Base-by-base conservation (phyloP, 2,888 invertebrate species). In the Plemyria rubiginata region DNA sequence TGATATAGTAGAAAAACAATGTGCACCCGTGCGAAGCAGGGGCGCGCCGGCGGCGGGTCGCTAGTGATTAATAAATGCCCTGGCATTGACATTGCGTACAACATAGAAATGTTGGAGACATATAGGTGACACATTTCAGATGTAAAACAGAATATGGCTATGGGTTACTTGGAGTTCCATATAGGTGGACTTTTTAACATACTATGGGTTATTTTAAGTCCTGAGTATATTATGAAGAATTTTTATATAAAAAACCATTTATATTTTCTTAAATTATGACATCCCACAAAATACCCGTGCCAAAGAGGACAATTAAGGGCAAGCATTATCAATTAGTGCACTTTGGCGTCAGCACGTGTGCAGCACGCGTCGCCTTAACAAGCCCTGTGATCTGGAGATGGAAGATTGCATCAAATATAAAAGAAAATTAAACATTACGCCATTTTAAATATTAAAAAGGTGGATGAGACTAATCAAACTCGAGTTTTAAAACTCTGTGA, bases 321-420 rank as follows among this genome's bases (percentile, higher is more conserved):
- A 84, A 86, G 90, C 84, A 84, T 84, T 82, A 85, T 82, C 87
- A 90, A 88, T 90, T 90, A 88, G 86, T 72, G 76, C 76, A 77
- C 75, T 77, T 73, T 75, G 74, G 74, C 69, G 72, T 71, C 54
- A 78, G 72, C 87, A 81, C 87, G 87, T 84, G 88, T 71, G 67
- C 58, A 66, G 66, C 90, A 88, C 89, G 86, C 82, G 87, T 65
- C 82, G 65, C 63, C 66, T 71, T 88, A 87, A 89, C 82, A 80
- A 86, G 81, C 76, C 71, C 78, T 81, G 80, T 79, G 83, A 82
- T 82, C 79, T 76, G 58, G 61, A 61, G n/a, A 73, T 72, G 51
- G 70, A 16, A 69, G 65, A 70, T 63, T 58, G 61, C 64, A 68
- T 68, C 70, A 66, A 66, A 65, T 64, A 54, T 65, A 54, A 60